These are phyloP conservation scores for Erpetoichthys calabaricus DNA, from an alignment of 2,797 vertebrate species.

Conservation along the genomic window DNA sequence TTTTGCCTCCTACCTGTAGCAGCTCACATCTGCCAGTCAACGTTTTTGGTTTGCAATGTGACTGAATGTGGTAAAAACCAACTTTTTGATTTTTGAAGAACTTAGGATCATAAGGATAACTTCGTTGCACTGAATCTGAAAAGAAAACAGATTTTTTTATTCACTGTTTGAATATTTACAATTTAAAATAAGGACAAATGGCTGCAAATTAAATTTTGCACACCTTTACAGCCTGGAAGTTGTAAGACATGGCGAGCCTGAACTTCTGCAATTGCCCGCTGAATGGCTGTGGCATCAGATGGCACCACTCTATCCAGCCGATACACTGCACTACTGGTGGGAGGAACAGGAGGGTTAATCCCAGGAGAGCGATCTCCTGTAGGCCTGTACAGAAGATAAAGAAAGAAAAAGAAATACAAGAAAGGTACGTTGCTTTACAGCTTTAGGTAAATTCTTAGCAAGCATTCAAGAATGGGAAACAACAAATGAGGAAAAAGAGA, in stretches of 20 bases:
- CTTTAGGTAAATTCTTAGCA: neutral
- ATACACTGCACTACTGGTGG: slow-evolving; percentile 41
- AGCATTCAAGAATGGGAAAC: too few relatives aligned
- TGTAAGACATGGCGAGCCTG: slow-evolving; percentile 12
- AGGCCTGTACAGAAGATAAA: slow-evolving; percentile 22
- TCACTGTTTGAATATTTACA: neutral
- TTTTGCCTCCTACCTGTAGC: too few relatives aligned
- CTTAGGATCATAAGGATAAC: too few relatives aligned
- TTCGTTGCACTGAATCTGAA: neutral
- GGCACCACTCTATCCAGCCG: slow-evolving; percentile 46
- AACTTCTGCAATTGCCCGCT: slow-evolving; percentile 41
- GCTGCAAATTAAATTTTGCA: too few relatives aligned
- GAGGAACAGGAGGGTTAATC: slow-evolving; percentile 31
- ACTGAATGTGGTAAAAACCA: too few relatives aligned
- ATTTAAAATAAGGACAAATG: too few relatives aligned
- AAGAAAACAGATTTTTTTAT: neutral
- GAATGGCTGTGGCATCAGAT: slow-evolving; percentile 45
- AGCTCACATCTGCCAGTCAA: too few relatives aligned
- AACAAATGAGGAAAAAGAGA: too few relatives aligned
- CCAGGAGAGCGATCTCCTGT: slow-evolving; percentile 30
- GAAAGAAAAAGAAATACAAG: neutral
- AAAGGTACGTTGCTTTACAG: neutral
- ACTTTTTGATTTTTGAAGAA: too few relatives aligned
- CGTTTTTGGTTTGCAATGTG: too few relatives aligned
- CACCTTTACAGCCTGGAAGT: neutral